These are phyloP conservation scores for Chelonoidis abingdonii DNA, from an alignment of 2,113 vertebrate species.

Conservation along the genomic window DNA sequence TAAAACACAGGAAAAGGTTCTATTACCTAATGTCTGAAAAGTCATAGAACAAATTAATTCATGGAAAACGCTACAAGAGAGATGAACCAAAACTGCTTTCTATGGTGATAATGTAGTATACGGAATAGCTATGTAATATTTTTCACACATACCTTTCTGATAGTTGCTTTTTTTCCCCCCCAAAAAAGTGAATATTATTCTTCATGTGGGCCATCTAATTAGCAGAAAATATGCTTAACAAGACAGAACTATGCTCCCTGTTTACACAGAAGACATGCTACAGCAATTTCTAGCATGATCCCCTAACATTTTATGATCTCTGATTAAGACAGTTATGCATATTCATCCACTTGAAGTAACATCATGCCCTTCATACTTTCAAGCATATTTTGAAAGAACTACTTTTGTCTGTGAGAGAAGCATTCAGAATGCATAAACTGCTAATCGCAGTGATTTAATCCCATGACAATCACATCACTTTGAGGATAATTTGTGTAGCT, in stretches of 20 bases:
- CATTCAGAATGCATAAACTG: not conserved
- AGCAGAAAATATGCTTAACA: not conserved
- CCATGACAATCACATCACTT: not conserved
- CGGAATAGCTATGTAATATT: not conserved
- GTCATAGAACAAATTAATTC: constrained; percentile 51
- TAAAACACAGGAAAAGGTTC: constrained; percentile 60
- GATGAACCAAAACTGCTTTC: constrained; percentile 24
- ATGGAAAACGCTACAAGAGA: constrained; percentile 47
- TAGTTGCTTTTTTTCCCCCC: not conserved
- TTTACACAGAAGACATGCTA: not conserved
- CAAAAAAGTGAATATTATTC: not conserved
- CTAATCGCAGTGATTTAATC: constrained; percentile 4
- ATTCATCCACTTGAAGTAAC: not conserved
- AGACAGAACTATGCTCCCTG: not conserved
- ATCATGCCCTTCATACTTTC: not conserved
- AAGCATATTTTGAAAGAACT: not conserved
- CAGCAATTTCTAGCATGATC: not conserved
- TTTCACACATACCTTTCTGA: not conserved
- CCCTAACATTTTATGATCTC: not conserved
- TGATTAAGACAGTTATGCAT: not conserved
- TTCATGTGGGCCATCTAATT: not conserved
- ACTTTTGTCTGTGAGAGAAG: not conserved
- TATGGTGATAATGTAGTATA: not conserved
- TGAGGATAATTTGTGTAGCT: not conserved
- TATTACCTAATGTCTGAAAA: constrained; percentile 76